These are phyloP conservation scores for Thalassaphorura encarpata DNA, from an alignment of 1,140 invertebrate genomes.

Conservation along the genomic window DNA sequence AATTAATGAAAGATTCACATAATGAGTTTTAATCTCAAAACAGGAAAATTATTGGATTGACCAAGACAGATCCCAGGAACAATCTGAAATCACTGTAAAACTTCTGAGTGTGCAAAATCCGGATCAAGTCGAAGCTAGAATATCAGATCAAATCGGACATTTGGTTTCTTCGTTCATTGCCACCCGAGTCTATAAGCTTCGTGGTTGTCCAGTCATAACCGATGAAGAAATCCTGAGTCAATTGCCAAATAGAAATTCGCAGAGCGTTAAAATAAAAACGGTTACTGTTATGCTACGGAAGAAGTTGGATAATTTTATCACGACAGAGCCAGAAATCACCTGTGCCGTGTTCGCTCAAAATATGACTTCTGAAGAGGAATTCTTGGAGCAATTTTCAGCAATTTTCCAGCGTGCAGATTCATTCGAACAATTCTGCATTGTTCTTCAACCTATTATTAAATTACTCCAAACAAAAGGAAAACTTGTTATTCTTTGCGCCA, in stretches of 20 bases:
- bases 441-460: constrained; percentile 17
- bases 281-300: constrained; percentile 2
- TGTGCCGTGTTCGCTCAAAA: constrained; percentile 8
- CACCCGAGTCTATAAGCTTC: constrained; percentile 16
- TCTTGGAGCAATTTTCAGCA: constrained; percentile 11
- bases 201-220: constrained; percentile 7
- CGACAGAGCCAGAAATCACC: neutral
- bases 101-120: neutral
- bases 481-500: neutral
- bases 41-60: constrained; percentile 29
- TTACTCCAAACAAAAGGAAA: constrained; percentile 14
- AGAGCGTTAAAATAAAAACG: constrained; percentile 6
- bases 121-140: neutral
- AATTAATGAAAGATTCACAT: neutral
- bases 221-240: constrained; percentile 14
- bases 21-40: too few species aligned
- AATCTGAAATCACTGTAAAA: neutral
- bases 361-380: constrained; percentile 15
- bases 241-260: neutral
- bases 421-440: neutral
- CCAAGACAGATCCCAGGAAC: neutral
- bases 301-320: neutral
- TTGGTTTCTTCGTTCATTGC: constrained; percentile 16
- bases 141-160: neutral
- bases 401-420: neutral